Conservation (phyloP, 1,140 invertebrate species). For the Hyles vespertilio region DNA sequence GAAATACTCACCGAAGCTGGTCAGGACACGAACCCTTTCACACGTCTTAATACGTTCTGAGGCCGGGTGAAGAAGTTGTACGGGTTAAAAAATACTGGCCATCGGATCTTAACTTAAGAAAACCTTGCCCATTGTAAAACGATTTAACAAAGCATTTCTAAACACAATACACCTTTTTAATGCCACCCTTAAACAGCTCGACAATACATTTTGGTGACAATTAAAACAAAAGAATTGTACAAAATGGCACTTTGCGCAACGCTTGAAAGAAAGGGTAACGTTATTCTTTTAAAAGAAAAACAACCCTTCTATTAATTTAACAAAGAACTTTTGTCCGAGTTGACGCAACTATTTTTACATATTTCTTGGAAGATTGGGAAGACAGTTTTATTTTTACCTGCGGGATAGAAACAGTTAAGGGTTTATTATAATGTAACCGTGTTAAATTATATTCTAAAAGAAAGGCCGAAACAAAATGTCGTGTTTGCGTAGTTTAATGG, state of each 20-base stretch:
- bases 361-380: constrained; percentile 45
- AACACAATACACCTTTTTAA: too few relatives aligned
- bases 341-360: constrained; percentile 49
- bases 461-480: too few relatives aligned
- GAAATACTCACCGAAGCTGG: background rate
- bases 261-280: constrained; percentile 59
- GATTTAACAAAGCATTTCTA: too few relatives aligned
- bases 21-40: too few relatives aligned
- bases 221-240: constrained; percentile 35
- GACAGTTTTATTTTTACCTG: constrained; percentile 1
- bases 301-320: constrained; percentile 65
- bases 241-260: constrained; percentile 58
- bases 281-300: constrained; percentile 60
- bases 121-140: background rate
- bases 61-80: too few relatives aligned
- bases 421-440: background rate
- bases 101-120: background rate
- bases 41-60: too few relatives aligned
- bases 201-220: too few relatives aligned
- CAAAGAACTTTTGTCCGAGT: constrained; percentile 58
- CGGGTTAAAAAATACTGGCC: too few relatives aligned
- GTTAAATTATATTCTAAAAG: background rate
- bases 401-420: background rate
- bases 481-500: too few relatives aligned
- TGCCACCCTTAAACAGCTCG: too few relatives aligned